Conservation (phyloP, 2,113 vertebrate genomes). For the Pica pica region DNA sequence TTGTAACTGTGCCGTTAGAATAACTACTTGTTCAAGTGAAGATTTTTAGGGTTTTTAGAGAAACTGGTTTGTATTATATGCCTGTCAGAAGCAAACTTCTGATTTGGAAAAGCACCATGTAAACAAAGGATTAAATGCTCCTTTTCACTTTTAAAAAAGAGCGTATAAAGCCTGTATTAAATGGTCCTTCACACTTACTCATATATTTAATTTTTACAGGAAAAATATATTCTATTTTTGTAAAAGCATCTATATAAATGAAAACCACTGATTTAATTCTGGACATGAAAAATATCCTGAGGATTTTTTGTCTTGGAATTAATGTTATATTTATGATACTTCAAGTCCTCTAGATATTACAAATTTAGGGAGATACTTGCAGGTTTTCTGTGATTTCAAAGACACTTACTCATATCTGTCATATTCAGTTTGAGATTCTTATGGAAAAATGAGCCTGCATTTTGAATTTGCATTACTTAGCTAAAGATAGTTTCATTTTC, state of each 20-base stretch:
- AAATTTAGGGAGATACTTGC: neutral
- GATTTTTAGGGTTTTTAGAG: neutral
- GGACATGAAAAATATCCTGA: neutral
- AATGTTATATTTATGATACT: neutral
- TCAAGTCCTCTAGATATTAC: neutral
- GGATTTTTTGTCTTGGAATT: neutral
- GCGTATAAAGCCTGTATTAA: neutral
- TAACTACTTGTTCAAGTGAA: neutral
- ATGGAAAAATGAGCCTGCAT: neutral
- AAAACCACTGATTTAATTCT: constrained; percentile 1
- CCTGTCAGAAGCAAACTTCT: neutral
- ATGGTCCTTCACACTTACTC: neutral
- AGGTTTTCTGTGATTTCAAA: neutral
- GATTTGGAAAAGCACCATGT: neutral
- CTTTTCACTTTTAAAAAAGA: neutral
- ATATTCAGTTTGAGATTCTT: neutral
- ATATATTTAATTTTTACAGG: neutral
- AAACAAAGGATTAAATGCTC: neutral
- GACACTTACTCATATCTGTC: constrained; percentile 23
- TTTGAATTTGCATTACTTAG: constrained; percentile 7
- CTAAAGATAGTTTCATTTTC: neutral
- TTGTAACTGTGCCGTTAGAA: neutral
- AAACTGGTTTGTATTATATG: neutral
- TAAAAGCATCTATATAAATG: neutral
- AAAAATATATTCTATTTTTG: neutral